Base-by-base conservation (phyloP, 2,113 vertebrate genomes). In the Sitta europaea region DNA sequence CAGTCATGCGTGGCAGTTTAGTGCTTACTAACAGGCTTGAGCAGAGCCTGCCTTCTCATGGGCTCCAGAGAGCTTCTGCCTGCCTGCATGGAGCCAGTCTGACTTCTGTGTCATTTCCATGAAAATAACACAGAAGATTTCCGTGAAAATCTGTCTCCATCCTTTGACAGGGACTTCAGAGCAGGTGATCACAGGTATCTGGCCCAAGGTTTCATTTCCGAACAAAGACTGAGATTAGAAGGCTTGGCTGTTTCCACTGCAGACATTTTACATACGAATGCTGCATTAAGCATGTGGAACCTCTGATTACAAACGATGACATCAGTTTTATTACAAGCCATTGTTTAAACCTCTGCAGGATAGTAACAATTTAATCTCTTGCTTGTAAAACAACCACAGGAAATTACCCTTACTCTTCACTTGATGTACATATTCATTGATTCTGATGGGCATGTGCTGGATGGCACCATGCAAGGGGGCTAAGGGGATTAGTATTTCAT, bases 201-300 rank as follows among this genome's bases (percentile, higher is more conserved):
- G 81, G 55, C 53, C 65, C 2, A 5, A 90, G 71, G 63, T 88
- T 92, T 86, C 14, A 3, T 93, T 88, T 74, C 75, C 3, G 4
- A 71, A 42, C 72, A 77, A 72, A 90, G 61, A 12, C 36, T 57
- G 33, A 86, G 92, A 88, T 90, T 92, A 93, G 19, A 80, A 16
- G 59, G n/a, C 63, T 63, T 50, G 27, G 86, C 68, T 90, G 25
- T 77, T 95, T 67, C 65, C 43, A 18, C 72, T 90, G 75, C 38
- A 57, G 81, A 67, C 36, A 12, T 86, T 97, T 97, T 80, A 88
- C 93, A 86, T 92, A 35, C 74, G 86, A 95, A 95, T 86, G 86
- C 85, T 94, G 68, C 75, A 72, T 92, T 83, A 92, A 63, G 55
- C 79, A 67, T 1, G 11, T 79, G 67, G 88, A 86, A 86, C 72